Conservation (phyloP, 1,140 invertebrate species). For the Lerema accius region DNA sequence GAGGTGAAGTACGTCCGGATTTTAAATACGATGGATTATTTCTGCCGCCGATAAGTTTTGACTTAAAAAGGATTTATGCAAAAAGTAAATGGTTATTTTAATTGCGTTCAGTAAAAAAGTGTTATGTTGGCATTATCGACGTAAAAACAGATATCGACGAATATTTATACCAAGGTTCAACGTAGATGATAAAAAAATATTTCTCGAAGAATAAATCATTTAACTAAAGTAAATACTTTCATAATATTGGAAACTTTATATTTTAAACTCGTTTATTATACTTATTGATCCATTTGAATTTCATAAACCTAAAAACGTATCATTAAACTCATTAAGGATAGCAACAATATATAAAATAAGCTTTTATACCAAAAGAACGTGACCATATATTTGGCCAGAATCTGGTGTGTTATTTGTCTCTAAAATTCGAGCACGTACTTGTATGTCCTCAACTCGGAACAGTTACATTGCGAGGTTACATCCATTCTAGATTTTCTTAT, state of each 20-base stretch:
- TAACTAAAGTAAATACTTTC: no score
- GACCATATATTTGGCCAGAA: background rate
- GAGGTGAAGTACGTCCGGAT: slow-evolving; percentile 13
- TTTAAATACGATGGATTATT: slow-evolving; percentile 26
- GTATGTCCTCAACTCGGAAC: background rate
- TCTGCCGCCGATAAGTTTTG: slow-evolving; percentile 16
- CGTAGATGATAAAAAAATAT: no score
- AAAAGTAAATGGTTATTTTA: slow-evolving; percentile 31
- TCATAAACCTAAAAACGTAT: no score
- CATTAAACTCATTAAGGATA: no score
- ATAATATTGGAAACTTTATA: no score
- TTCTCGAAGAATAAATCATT: no score
- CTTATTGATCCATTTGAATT: no score
- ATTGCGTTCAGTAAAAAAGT: slow-evolving; percentile 24
- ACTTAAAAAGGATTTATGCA: slow-evolving; percentile 14
- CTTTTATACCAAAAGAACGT: no score
- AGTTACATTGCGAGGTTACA: slow-evolving; percentile 22
- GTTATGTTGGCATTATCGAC: background rate
- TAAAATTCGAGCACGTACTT: slow-evolving; percentile 6
- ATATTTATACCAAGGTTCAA: background rate
- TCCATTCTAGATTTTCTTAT: slow-evolving; percentile 26
- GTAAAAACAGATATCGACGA: background rate
- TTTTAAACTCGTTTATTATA: no score
- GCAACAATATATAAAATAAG: no score
- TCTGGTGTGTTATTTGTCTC: background rate